phyloP scores from a whole-genome alignment of 2,797 vertebrate species.

The Rallus crepitans region DNA sequence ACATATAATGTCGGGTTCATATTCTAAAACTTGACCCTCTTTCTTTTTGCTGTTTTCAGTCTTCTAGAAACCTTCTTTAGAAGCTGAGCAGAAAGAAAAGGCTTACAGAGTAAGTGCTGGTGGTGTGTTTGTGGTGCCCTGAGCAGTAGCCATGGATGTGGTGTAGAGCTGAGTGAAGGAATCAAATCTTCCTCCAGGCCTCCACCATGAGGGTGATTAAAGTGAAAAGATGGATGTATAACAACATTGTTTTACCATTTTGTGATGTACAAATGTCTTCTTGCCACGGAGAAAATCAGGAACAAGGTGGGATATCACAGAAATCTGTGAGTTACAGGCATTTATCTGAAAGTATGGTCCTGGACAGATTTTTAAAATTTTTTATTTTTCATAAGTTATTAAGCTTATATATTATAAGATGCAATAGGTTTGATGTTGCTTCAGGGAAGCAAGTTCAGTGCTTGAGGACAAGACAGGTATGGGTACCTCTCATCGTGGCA shows the following conservation, averaged over 20 bases:
- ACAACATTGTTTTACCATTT: not conserved
- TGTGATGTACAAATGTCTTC: not conserved
- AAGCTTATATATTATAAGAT: not conserved
- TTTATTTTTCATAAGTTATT: no score
- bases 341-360: not conserved
- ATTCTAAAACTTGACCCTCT: not conserved
- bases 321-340: not conserved
- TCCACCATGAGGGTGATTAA: not conserved
- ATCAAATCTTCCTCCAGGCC: not conserved
- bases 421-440: not conserved
- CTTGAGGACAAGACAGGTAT: not conserved
- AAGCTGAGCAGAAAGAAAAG: not conserved
- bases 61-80: not conserved
- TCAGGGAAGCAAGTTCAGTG: not conserved
- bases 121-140: not conserved
- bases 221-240: not conserved
- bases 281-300: not conserved
- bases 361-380: not conserved
- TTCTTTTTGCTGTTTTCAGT: not conserved
- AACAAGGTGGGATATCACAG: not conserved
- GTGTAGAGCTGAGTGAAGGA: not conserved
- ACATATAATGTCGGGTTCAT: not conserved
- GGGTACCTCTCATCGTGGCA: fast-evolving
- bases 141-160: not conserved
- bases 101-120: not conserved